Base-by-base conservation (phyloP, 1,140 invertebrate species). In the Musca domestica region DNA sequence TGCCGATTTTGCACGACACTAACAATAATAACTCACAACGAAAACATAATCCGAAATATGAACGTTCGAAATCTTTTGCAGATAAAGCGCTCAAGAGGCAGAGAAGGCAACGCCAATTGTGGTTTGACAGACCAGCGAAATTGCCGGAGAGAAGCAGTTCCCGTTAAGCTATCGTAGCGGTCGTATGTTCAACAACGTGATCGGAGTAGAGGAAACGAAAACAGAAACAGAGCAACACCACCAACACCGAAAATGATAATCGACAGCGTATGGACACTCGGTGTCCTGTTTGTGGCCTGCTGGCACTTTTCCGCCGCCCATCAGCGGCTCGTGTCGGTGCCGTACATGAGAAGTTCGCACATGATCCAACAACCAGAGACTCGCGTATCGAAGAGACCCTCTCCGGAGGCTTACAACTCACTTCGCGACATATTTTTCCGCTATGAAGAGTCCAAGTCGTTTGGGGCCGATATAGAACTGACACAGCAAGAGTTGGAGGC, bases 401-500 rank as follows among this genome's bases (percentile, higher is more conserved):
- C 70, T 7, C 70, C 76, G 0, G 78, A 80, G 0, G 76, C 74
- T 1, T 80, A 80, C 19, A 71, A 71, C 64, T 74, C 74, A 0
- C 19, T 78, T 17, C 69, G 78, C 9, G 73, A 63, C 22, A 71
- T 70, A 14, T 74, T 81, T 52, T 74, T 76, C 14, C 71, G 72
- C 6, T 76, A 76, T 51, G 78, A 81, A 67, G 74, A 77, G n/a
- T 78, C 78, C 0, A 67, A 70, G 1, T 49, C 71, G 0, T 22
- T 81, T 23, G 87, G 87, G 7, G 85, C 84, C 0, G 78, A 85
- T 20, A 72, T 88, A 6, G 73, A 74, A 5, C 80, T 91, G 5
- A 86, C 72, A n/a, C 65, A 81, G 1, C 80, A 84, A 23, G 91
- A 94, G 81, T 63, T 78, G 6, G 63, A 56, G 19, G 89, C 88